A percentile compares a stretch with the other conserved stretches of the same genome.
Evolutionary conservation across 2,888 invertebrate species (phyloP).

Genomic region (Dione juno): DNA sequence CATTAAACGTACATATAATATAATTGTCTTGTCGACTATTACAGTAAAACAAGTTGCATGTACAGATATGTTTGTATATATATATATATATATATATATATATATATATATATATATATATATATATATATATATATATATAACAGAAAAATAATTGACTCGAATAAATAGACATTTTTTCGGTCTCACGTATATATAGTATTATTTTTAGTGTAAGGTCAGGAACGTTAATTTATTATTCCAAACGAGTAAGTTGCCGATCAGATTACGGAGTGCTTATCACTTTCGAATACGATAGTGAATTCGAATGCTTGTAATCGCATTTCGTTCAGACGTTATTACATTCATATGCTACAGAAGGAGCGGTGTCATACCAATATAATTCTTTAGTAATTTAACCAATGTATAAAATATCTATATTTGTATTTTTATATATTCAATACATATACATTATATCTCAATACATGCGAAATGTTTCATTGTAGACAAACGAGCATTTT

Average conservation of each 20-base stretch:
- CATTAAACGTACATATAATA: background rate
- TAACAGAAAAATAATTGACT: background rate
- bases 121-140: too few species aligned
- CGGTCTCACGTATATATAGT: background rate
- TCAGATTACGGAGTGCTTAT: slow-evolving; percentile 68
- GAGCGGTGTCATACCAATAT: background rate
- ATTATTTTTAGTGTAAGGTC: slow-evolving; percentile 54
- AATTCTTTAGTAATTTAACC: too few species aligned
- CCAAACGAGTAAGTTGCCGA: slow-evolving; percentile 58
- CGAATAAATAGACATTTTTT: background rate
- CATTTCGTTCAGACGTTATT: slow-evolving; percentile 60
- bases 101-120: background rate
- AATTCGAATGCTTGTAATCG: slow-evolving; percentile 64
- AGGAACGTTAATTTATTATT: slow-evolving; percentile 62
- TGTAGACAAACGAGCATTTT: too few species aligned
- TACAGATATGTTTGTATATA: too few species aligned
- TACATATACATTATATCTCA: too few species aligned
- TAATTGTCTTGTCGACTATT: background rate
- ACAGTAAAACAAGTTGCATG: background rate
- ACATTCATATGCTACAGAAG: slow-evolving; percentile 2
- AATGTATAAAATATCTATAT: too few species aligned
- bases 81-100: too few species aligned
- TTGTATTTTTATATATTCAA: too few species aligned
- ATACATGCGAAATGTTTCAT: too few species aligned
- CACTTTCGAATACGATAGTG: slow-evolving; percentile 71